These are phyloP conservation scores for Streblospio benedicti DNA, from an alignment of 1,140 invertebrate species.

Conservation along the genomic window DNA sequence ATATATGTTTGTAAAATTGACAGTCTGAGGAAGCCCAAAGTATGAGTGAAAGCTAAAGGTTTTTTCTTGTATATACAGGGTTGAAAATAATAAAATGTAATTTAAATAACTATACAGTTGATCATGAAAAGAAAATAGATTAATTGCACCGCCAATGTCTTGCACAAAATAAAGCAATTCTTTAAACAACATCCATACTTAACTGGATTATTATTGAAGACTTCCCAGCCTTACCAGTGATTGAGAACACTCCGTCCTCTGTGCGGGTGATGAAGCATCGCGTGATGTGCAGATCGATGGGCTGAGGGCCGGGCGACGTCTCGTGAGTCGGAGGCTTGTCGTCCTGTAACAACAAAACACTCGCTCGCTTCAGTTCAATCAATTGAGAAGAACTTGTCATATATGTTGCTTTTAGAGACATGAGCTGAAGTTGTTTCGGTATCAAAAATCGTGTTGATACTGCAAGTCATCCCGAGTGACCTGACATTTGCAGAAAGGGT, in stretches of 20 bases:
- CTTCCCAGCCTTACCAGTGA: not conserved
- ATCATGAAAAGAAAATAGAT: not conserved
- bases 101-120: not conserved
- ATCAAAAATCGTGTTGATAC: too few relatives aligned
- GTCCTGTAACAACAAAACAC: not conserved
- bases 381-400: too few relatives aligned
- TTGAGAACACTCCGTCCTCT: not conserved
- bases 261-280: not conserved
- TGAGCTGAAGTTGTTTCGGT: too few relatives aligned
- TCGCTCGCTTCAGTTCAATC: too few relatives aligned
- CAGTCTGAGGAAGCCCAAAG: too few relatives aligned
- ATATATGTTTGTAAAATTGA: too few relatives aligned
- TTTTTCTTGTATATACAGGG: not conserved
- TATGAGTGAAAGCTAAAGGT: too few relatives aligned
- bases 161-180: not conserved
- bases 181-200: not conserved
- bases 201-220: not conserved
- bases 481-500: too few relatives aligned
- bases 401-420: too few relatives aligned
- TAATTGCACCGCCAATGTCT: not conserved
- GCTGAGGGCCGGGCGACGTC: not conserved
- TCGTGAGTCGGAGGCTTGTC: constrained; percentile 3
- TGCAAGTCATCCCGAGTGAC: too few relatives aligned
- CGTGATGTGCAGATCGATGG: not conserved
- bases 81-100: not conserved